phyloP scores from a whole-genome alignment of 2,113 vertebrate genomes.

The Nothocercus nigrocapillus region DNA sequence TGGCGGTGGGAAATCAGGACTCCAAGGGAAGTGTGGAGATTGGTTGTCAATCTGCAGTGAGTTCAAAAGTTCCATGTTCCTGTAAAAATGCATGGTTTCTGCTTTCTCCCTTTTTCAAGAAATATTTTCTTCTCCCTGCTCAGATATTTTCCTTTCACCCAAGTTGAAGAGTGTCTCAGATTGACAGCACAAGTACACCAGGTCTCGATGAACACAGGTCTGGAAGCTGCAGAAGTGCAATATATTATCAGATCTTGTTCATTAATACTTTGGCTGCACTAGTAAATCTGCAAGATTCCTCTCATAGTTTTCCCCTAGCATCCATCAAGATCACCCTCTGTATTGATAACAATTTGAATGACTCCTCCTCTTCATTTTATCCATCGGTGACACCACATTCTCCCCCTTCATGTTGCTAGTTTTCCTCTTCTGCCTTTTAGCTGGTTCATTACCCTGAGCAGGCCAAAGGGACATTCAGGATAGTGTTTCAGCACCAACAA shows the following conservation, averaged over 20 bases:
- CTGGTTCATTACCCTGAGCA: not conserved
- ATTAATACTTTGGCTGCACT: rapidly evolving
- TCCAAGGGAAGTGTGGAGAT: not conserved
- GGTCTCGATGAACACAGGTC: not conserved
- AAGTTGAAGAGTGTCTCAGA: not conserved
- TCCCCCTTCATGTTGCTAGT: rapidly evolving
- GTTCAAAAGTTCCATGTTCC: not conserved
- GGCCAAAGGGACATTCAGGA: not conserved
- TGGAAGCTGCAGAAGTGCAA: not conserved
- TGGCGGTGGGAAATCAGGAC: rapidly evolving
- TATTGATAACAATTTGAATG: rapidly evolving
- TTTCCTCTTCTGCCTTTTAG: not conserved
- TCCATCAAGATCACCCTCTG: not conserved
- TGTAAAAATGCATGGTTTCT: not conserved
- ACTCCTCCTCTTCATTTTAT: not conserved
- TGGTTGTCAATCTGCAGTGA: not conserved
- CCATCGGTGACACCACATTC: not conserved
- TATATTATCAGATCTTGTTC: not conserved
- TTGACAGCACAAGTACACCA: not conserved
- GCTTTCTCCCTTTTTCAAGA: not conserved
- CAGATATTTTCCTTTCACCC: not conserved
- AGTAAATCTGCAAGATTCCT: not conserved
- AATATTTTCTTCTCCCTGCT: not conserved
- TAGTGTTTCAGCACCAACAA: not conserved
- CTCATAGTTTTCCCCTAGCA: not conserved